A percentile compares a stretch with the other conserved stretches of the same genome.
These are phyloP conservation scores for Neoitamus cyanurus DNA, from an alignment of 2,888 invertebrate genomes.

Conservation along the genomic window DNA sequence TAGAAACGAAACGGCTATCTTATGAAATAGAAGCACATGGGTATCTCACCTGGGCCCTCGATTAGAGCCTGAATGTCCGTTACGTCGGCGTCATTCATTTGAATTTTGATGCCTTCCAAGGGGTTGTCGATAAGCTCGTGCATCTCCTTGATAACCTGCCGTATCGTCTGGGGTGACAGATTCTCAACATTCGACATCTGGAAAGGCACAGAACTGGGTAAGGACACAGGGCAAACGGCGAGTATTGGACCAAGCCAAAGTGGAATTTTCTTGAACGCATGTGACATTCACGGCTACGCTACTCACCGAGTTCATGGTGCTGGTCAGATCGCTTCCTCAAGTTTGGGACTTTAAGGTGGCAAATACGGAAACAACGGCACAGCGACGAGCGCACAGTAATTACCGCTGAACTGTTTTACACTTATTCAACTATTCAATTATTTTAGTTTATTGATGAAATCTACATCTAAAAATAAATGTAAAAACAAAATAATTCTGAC, in stretches of 20 bases:
- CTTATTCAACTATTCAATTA: background rate
- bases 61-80: conserved; percentile 93
- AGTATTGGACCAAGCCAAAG: background rate
- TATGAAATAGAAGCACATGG: background rate
- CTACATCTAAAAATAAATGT: conserved; percentile 41
- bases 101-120: conserved; percentile 91
- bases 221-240: background rate
- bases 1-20: too few relatives aligned
- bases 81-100: conserved; percentile 91
- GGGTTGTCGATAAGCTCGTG: conserved; percentile 83
- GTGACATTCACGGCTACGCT: background rate
- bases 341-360: background rate
- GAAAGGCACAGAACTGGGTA: background rate
- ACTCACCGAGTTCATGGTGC: conserved; percentile 39
- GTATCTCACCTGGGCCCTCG: conserved; percentile 81
- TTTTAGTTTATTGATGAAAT: conserved; percentile 32
- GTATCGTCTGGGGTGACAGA: conserved; percentile 90
- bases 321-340: background rate
- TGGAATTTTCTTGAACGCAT: conserved; percentile 6
- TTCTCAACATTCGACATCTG: conserved; percentile 94
- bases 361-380: background rate
- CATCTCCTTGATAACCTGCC: conserved; percentile 89
- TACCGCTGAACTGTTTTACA: background rate
- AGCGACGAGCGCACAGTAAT: background rate
- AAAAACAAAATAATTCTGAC: conserved; percentile 43